phyloP scores from a whole-genome alignment of 2,797 vertebrate species.

The Sternarchorhynchus goeldii region DNA sequence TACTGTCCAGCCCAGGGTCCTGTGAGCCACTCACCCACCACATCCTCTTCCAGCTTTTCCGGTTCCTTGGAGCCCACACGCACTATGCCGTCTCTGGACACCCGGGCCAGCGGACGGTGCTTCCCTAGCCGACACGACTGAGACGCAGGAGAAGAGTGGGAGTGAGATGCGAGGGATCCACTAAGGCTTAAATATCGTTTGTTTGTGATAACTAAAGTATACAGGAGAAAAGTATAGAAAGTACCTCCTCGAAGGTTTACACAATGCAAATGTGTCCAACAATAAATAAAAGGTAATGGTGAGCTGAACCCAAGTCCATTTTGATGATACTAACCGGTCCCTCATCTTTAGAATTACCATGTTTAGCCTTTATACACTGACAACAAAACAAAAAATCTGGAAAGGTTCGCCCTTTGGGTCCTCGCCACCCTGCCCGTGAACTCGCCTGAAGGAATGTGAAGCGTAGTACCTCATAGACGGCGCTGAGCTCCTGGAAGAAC shows the following conservation, averaged over 20 bases:
- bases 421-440: neutral
- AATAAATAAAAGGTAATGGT: too few relatives aligned
- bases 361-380: too few relatives aligned
- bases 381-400: too few relatives aligned
- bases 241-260: too few relatives aligned
- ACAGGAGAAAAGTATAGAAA: too few relatives aligned
- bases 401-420: too few relatives aligned
- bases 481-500: slow-evolving; percentile 97
- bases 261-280: too few relatives aligned
- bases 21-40: slow-evolving; percentile 87
- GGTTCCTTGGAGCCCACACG: slow-evolving; percentile 84
- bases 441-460: neutral
- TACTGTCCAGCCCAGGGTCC: slow-evolving; percentile 89
- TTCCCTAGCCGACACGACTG: slow-evolving; percentile 97
- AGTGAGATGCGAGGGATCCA: neutral
- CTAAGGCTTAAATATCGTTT: neutral
- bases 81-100: slow-evolving; percentile 90
- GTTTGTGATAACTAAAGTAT: too few relatives aligned
- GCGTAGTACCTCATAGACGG: slow-evolving; percentile 91
- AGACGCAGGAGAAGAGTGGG: slow-evolving; percentile 30
- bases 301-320: too few relatives aligned
- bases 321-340: too few relatives aligned
- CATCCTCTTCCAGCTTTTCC: slow-evolving; percentile 76
- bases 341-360: too few relatives aligned
- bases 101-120: slow-evolving; percentile 92